phyloP scores from a whole-genome alignment of 2,888 invertebrate species.

The Hypselothyrea guttata region DNA sequence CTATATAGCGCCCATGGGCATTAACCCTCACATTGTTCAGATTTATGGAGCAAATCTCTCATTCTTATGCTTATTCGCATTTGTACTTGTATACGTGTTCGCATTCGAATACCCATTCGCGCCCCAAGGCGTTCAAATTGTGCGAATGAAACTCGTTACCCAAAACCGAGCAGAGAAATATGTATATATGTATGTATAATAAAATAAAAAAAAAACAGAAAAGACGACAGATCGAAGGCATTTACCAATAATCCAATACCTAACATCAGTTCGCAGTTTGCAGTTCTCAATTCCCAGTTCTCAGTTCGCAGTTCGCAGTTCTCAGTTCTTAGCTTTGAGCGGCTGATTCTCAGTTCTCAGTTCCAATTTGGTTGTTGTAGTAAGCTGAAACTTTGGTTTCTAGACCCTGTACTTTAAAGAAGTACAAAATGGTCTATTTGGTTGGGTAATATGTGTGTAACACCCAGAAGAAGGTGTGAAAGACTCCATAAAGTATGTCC shows the following conservation, averaged over 20 bases:
- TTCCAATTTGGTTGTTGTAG: constrained; percentile 21
- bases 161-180: constrained; percentile 25
- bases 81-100: constrained; percentile 2
- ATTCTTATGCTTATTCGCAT: no score
- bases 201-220: no score
- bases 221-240: constrained; percentile 28
- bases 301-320: constrained; percentile 8
- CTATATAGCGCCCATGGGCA: constrained; percentile 45
- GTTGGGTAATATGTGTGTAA: no score
- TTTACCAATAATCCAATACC: constrained; percentile 54
- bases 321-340: background rate
- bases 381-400: constrained; percentile 54
- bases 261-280: constrained; percentile 12
- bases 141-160: constrained; percentile 74
- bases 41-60: constrained; percentile 71
- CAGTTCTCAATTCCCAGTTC: background rate
- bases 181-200: no score
- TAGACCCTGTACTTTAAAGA: no score
- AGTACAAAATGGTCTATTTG: no score
- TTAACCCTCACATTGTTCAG: constrained; percentile 64
- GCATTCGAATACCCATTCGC: constrained; percentile 2
- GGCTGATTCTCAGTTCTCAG: constrained; percentile 1
- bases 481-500: constrained; percentile 6
- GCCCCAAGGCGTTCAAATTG: constrained; percentile 57
- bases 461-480: no score